phyloP scores from a whole-genome alignment of 2,888 invertebrate genomes.

The Troilus luridus region DNA sequence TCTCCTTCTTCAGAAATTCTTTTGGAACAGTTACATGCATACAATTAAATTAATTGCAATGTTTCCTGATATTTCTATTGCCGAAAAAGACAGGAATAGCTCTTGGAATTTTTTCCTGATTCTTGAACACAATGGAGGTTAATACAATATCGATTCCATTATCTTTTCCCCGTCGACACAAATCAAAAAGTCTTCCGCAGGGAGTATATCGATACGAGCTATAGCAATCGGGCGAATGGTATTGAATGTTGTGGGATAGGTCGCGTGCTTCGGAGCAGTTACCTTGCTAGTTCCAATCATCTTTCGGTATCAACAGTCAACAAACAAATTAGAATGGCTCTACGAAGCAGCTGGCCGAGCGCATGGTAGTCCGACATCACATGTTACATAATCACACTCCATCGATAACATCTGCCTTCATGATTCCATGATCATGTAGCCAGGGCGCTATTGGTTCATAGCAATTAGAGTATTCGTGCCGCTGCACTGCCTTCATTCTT shows the following conservation, averaged over 20 bases:
- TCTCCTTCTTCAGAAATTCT: too few relatives aligned
- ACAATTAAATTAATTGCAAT: background rate
- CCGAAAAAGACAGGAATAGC: background rate
- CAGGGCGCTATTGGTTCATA: background rate
- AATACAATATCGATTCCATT: conserved; percentile 17
- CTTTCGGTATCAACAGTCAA: conserved; percentile 41
- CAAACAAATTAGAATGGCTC: conserved; percentile 48
- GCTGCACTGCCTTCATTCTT: background rate
- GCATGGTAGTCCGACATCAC: conserved; percentile 22
- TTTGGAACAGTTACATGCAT: too few relatives aligned
- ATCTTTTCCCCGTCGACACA: background rate
- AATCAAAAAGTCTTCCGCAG: conserved; percentile 26
- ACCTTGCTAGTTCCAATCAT: background rate
- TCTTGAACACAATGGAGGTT: background rate
- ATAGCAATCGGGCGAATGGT: conserved; percentile 33
- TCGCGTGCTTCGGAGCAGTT: conserved; percentile 28
- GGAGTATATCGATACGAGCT: background rate
- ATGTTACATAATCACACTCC: conserved; percentile 29
- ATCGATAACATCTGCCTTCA: conserved; percentile 38
- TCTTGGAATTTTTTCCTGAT: background rate
- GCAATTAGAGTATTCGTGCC: conserved; percentile 25
- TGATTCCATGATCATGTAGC: conserved; percentile 11
- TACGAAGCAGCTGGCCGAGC: conserved; percentile 35
- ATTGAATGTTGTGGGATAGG: conserved; percentile 30
- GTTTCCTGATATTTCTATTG: background rate